These are phyloP conservation scores for Xylocampa areola DNA, from an alignment of 2,888 invertebrate genomes.

Conservation along the genomic window DNA sequence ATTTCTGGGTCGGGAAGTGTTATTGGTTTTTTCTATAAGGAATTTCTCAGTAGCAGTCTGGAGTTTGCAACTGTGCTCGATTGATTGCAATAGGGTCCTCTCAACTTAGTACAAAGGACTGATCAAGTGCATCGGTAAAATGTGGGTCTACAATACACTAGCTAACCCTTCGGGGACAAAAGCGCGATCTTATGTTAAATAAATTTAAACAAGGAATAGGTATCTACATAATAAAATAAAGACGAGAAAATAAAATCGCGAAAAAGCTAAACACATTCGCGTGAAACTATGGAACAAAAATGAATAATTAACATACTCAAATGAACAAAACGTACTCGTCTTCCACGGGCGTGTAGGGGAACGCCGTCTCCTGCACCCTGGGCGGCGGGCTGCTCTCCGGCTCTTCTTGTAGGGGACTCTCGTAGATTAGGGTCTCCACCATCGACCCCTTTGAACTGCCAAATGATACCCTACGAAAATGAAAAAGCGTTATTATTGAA, in stretches of 20 bases:
- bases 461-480: constrained; percentile 94
- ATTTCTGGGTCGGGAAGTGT: no score
- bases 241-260: constrained; percentile 18
- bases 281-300: constrained; percentile 71
- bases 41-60: no score
- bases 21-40: no score
- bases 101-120: no score
- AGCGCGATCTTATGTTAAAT: no score
- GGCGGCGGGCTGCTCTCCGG: constrained; percentile 92
- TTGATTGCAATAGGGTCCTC: no score
- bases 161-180: no score
- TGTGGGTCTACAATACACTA: no score
- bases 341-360: constrained; percentile 87
- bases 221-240: not conserved
- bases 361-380: constrained; percentile 81
- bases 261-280: constrained; percentile 55
- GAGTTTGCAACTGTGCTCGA: no score
- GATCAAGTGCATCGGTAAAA: no score
- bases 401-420: constrained; percentile 95
- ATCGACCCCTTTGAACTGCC: constrained; percentile 98
- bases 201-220: not conserved
- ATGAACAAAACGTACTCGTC: constrained; percentile 89
- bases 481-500: constrained; percentile 27
- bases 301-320: constrained; percentile 79
- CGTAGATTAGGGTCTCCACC: constrained; percentile 98